Base-by-base conservation (phyloP, 2,797 vertebrate species). In the Melanotaenia parkinsoni region DNA sequence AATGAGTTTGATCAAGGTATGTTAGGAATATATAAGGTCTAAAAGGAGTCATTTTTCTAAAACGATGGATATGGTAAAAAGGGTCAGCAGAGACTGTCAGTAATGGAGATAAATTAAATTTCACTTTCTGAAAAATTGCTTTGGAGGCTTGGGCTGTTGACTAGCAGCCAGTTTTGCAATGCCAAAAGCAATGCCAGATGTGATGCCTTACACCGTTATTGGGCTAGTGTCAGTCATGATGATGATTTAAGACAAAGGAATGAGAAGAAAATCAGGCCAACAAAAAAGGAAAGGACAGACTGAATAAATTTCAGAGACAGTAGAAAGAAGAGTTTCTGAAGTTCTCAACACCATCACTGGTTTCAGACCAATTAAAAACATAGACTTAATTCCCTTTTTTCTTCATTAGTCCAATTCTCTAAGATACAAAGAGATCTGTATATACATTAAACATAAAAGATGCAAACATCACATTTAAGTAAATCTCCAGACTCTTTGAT, bases 171-270 rank as follows among this genome's bases (percentile, higher is more conserved):
- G 61, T 50, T 74, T 72, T 81, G 47, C 13, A 20, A 75, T 6
- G n/a, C 70, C 32, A 58, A 70, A 40, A 74, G 79, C 75, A 65
- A 82, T 18, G 24, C 38, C 43, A 70, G 62, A 60, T 38, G 57
- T 67, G 65, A 61, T 66, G 76, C 60, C 51, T 68, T 33, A 38
- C 51, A 63, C 30, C 30, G 9, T 7, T 53, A 54, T 47, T 56
- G 62, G 43, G 43, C 67, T 14, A 20, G 24, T 73, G 79, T 77
- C 62, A 58, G 61, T 81, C 58, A 73, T 47, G 63, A 67, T 83
- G 62, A 59, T 68, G 83, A 56, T 75, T 72, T 74, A 58, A 77
- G 40, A 67, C 59, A 80, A 57, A 76, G 30, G 10, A 20, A 60
- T 43, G 61, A 56, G 63, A 72, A 64, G 75, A 28, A 35, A 57